Percentiles rank a stretch among this genome's conserved stretches.
These are phyloP conservation scores for Alaudala cheleensis DNA, from an alignment of 2,113 vertebrate genomes.

Conservation along the genomic window DNA sequence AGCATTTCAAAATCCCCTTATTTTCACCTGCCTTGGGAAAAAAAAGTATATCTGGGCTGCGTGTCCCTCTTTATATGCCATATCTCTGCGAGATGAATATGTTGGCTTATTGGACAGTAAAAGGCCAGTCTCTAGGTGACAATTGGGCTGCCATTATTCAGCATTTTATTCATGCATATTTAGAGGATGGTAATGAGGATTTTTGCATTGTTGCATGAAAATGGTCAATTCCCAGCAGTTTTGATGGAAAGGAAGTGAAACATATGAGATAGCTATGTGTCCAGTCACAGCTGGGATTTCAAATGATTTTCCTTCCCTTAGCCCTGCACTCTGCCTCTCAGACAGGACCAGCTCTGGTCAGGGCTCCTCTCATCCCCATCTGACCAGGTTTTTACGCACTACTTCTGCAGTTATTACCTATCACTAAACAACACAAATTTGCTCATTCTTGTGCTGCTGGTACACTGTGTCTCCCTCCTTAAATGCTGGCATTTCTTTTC, in stretches of 20 bases:
- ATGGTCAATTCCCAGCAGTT: conserved; percentile 86
- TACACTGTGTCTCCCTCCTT: background rate
- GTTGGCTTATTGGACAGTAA: conserved; percentile 95
- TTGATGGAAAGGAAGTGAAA: conserved; percentile 82
- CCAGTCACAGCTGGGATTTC: conserved; percentile 73
- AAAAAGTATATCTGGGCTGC: conserved; percentile 62
- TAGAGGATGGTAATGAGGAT: conserved; percentile 97
- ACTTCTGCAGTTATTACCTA: conserved; percentile 69
- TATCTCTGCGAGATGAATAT: conserved; percentile 89
- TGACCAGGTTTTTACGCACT: conserved; percentile 66
- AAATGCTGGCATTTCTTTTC: background rate
- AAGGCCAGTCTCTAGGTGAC: conserved; percentile 93
- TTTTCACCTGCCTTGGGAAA: conserved; percentile 75
- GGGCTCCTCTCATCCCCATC: background rate
- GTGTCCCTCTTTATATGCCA: conserved; percentile 82
- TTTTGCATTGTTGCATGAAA: conserved; percentile 99
- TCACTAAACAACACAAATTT: conserved; percentile 35
- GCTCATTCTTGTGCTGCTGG: background rate
- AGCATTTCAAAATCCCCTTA: conserved; percentile 90
- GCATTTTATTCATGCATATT: conserved; percentile 99
- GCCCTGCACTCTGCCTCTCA: conserved; percentile 42
- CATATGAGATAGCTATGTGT: conserved; percentile 73
- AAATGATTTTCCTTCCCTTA: conserved; percentile 58
- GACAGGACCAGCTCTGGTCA: conserved; percentile 42
- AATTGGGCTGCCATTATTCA: conserved; percentile 88